Base-by-base conservation (phyloP, 2,113 vertebrate genomes). In the Zosterops pallidus region DNA sequence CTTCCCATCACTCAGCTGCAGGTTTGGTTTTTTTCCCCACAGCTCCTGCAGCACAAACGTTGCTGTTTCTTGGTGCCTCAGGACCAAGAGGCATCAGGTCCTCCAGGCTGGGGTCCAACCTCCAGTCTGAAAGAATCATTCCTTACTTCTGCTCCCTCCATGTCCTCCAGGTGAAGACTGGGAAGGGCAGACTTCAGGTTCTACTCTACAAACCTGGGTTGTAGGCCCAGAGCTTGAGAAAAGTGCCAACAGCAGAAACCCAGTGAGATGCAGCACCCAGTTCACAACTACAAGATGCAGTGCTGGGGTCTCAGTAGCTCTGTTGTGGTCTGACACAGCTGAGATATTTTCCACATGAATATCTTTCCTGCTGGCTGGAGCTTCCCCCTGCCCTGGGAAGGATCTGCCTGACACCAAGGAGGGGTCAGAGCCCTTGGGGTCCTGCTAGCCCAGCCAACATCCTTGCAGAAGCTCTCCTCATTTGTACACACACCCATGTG, bases 201-300 rank as follows among this genome's bases (percentile, higher is more conserved):
- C n/a, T 47, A 4, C 50, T 57, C 72, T 57, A 13, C 11, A 55
- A 56, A 89, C 42, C 11, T 41, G 6, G 4, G 17, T 4, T 39
- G 39, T 44, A 17, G 18, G 7, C 63, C 53, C 70, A 89, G 31
- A 39, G 13, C 31, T n/a, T 46, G 33, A 15, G 24, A 7, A 31
- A 69, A 49, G 22, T 8, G 28, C 55, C 25, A 46, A 5, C 42
- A 46, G 44, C 22, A 46, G 59, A 83, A 80, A 11, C n/a, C 49
- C 20, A 60, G 14, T 0, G 0, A 90, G 89, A 37, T 9, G 31
- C 53, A 70, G 46, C 2, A 2, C 12, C 1, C 9, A 14, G 44
- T 9, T 94, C n/a, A 31, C 64, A 57, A 9, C 64, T 46, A n/a
- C 41, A 44, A 44, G 57, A 44, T 11, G 12, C 33, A 8, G 35